Conservation (phyloP, 2,113 vertebrate species). For the Pseudorasbora parva region DNA sequence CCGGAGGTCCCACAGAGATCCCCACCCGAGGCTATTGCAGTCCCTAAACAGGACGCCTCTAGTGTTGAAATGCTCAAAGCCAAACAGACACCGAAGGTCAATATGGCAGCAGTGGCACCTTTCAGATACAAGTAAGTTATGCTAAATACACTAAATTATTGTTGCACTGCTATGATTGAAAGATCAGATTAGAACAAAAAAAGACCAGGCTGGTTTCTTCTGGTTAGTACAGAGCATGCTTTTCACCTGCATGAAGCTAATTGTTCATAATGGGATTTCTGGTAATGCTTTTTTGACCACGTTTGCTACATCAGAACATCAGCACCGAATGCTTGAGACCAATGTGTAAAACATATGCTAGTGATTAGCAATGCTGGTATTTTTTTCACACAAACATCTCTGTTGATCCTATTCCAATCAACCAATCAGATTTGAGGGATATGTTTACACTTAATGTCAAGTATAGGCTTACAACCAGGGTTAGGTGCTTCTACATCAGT, state of each 20-base stretch:
- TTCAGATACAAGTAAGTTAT: constrained; percentile 73
- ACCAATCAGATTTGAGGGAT: too few relatives aligned
- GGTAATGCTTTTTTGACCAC: background rate
- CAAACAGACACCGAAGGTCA: constrained; percentile 62
- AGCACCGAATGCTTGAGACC: background rate
- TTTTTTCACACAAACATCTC: too few relatives aligned
- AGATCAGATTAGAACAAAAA: background rate
- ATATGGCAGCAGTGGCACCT: constrained; percentile 77
- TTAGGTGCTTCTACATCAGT: too few relatives aligned
- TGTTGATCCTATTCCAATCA: too few relatives aligned
- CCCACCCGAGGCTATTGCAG: constrained; percentile 36
- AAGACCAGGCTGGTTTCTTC: background rate
- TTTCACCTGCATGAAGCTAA: background rate
- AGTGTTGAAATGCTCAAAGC: constrained; percentile 51
- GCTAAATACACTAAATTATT: background rate
- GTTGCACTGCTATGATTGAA: background rate
- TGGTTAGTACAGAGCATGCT: background rate
- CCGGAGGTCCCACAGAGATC: constrained; percentile 61
- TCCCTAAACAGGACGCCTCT: constrained; percentile 1
- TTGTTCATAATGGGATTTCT: background rate
- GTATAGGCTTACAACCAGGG: too few relatives aligned
- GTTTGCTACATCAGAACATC: background rate
- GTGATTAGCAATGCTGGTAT: background rate
- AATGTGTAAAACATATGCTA: background rate
- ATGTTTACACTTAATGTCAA: too few relatives aligned